Evolutionary conservation across 2,113 vertebrate species (phyloP).

Genomic region (Athene noctua): DNA sequence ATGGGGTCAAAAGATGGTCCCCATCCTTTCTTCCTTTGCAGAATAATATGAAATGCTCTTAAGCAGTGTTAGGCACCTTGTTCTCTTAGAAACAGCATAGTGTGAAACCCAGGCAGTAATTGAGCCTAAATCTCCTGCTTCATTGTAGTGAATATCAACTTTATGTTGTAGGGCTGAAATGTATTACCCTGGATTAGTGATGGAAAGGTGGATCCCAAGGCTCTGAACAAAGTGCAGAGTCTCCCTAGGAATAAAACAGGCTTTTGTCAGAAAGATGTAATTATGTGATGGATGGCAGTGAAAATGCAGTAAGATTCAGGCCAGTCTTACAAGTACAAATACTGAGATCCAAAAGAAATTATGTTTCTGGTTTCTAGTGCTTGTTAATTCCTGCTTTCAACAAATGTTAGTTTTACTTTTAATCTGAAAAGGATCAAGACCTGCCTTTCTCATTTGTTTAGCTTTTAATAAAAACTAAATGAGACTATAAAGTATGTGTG

Average conservation of each 20-base stretch:
- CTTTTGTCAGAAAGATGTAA: slow-evolving; percentile 4
- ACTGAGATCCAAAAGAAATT: neutral
- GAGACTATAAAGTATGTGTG: neutral
- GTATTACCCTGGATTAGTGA: neutral
- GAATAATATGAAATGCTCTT: neutral
- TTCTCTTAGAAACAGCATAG: neutral
- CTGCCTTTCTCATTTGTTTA: neutral
- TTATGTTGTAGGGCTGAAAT: neutral
- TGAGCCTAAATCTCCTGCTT: neutral
- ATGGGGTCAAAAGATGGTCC: neutral
- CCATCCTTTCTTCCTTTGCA: neutral
- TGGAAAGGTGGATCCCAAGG: neutral
- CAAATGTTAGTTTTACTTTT: neutral
- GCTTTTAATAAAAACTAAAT: neutral
- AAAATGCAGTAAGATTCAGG: neutral
- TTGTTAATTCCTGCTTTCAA: neutral
- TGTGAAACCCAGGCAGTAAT: neutral
- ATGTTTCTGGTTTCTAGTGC: neutral
- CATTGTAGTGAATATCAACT: neutral
- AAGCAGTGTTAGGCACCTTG: neutral
- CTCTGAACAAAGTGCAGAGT: neutral
- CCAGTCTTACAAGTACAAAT: neutral
- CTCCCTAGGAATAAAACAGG: neutral
- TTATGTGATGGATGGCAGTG: neutral
- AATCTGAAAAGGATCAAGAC: neutral